Evolutionary conservation across 2,797 vertebrate species (phyloP), one percentile per base, ranked within the genome.

Genomic region (Spinus olivaceus): DNA sequence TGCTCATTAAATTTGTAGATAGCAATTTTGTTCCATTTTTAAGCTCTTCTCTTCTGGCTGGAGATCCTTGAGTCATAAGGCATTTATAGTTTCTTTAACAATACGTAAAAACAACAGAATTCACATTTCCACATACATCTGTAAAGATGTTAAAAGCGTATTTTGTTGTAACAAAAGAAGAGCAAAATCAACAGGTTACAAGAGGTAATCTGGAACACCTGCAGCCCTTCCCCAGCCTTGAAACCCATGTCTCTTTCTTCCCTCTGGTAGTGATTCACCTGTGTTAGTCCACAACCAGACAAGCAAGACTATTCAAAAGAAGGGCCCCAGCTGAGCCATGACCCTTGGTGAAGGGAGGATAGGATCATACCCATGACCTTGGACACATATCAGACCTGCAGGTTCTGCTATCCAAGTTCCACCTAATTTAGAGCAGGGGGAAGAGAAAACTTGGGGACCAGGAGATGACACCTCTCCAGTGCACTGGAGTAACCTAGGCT

Each of bases 1-100:
- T 92, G 64, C 83, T 85, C 51, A 72, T 97, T 96, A 94, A 91
- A 94, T 85, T 94, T 95, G 94, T 82, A 73, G 59, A 85, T 95
- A 59, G 63, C 65, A 94, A 41, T 95, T 95, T 93, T 86, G 14
- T 88, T 95, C 71, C 32, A 41, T 88, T 91, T 92, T 94, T 84
- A 92, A 91, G 44, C 27, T 81, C 51, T 88, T 90, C 37, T 95
- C 18, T 92, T 93, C 70, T 93, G 76, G 19, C 66, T 94, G 59
- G 77, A 92, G 72, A 51, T 94, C 39, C 61, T 74, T 82, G 70
- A 95, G 28, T 88, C 67, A 51, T 60, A 94, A 92, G 69, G 46
- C 28, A 50, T 86, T 96, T 96, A 51, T 63, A 91, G 53, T 72
- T 91, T 87, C 57, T 84, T 92, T 89, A 83, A 44, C n/a, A 92